Evolutionary conservation across 2,888 invertebrate species (phyloP).

Genomic region (Orchestes rusci): DNA sequence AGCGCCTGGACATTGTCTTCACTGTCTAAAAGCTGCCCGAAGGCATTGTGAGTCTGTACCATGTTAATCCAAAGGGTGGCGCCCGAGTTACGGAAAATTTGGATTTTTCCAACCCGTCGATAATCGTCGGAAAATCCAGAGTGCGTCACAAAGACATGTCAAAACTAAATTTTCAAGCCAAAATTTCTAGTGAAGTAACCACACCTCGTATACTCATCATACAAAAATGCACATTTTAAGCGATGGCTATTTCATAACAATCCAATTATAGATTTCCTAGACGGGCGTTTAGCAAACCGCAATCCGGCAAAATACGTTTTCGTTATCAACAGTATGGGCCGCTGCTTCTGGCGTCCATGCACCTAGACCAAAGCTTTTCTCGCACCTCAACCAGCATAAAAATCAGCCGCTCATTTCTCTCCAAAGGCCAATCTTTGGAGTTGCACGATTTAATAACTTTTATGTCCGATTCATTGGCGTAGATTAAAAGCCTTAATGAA

Average conservation of each 20-base stretch:
- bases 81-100: too few relatives aligned
- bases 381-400: constrained; percentile 34
- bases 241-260: constrained; percentile 24
- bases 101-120: too few relatives aligned
- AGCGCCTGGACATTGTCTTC: too few relatives aligned
- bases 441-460: constrained; percentile 38
- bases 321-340: constrained; percentile 26
- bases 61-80: too few relatives aligned
- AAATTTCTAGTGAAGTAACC: too few relatives aligned
- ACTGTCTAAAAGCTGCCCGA: too few relatives aligned
- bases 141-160: too few relatives aligned
- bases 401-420: constrained; percentile 38
- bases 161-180: too few relatives aligned
- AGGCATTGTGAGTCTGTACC: too few relatives aligned
- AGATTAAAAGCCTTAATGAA: constrained; percentile 37
- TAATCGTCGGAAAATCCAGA: too few relatives aligned
- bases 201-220: too few relatives aligned
- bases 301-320: constrained; percentile 24
- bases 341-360: constrained; percentile 10
- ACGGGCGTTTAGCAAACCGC: constrained; percentile 18
- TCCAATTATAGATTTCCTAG: constrained; percentile 28
- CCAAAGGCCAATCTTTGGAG: constrained; percentile 38
- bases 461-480: constrained; percentile 36
- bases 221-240: constrained; percentile 17
- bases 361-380: too few relatives aligned